phyloP scores from a whole-genome alignment of 2,113 vertebrate species.

The Limanda limanda region DNA sequence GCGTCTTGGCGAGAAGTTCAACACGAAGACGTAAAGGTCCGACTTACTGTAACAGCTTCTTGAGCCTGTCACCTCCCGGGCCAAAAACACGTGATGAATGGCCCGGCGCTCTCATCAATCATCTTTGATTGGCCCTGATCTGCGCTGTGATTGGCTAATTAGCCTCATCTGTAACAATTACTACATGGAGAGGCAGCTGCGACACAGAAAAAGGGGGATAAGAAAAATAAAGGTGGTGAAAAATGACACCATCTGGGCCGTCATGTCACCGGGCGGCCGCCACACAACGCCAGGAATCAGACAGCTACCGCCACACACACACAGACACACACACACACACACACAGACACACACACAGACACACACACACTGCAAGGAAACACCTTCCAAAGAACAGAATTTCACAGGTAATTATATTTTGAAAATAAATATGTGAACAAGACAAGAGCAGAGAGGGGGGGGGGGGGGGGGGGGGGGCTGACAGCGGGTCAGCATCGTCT shows the following conservation, averaged over 20 bases:
- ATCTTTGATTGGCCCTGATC: slow-evolving; percentile 69
- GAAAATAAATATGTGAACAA: slow-evolving; percentile 60
- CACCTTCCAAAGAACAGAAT: slow-evolving; percentile 27
- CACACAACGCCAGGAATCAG: slow-evolving; percentile 61
- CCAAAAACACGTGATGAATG: slow-evolving; percentile 64
- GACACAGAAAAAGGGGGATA: slow-evolving; percentile 41
- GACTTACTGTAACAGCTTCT: slow-evolving; percentile 61
- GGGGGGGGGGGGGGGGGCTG: slow-evolving; percentile 7
- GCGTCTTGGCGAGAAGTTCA: slow-evolving; percentile 8
- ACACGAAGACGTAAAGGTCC: slow-evolving; percentile 24
- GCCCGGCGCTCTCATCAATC: slow-evolving; percentile 51
- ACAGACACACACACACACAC: slow-evolving; percentile 23
- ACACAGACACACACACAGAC: background rate
- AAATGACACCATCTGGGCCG: slow-evolving; percentile 63
- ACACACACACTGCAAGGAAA: slow-evolving; percentile 15
- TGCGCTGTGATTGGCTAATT: slow-evolving; percentile 67
- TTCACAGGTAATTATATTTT: slow-evolving; percentile 68
- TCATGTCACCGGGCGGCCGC: slow-evolving; percentile 59
- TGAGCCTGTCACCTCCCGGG: slow-evolving; percentile 47
- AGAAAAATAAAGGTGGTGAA: slow-evolving; percentile 70
- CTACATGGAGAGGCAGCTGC: slow-evolving; percentile 56
- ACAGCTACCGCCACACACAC: slow-evolving; percentile 32
- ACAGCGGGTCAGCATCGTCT: slow-evolving; percentile 59
- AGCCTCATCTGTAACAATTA: slow-evolving; percentile 74
- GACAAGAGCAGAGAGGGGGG: slow-evolving; percentile 48